These are phyloP conservation scores for Austrolebias charrua DNA, from an alignment of 2,797 vertebrate species.

Conservation along the genomic window DNA sequence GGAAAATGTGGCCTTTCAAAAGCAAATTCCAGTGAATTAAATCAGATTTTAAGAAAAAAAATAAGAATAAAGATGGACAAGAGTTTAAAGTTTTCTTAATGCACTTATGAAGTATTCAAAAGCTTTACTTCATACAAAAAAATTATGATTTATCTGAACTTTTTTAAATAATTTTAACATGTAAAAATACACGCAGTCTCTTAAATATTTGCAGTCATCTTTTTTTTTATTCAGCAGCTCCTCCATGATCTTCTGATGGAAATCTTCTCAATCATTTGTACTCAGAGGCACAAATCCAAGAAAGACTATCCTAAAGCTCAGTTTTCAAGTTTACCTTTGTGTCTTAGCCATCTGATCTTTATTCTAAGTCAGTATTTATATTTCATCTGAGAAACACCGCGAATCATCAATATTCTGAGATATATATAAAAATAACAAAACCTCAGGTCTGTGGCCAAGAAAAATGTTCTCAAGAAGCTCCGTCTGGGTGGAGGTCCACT, in stretches of 20 bases:
- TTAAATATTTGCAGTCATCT: too few relatives aligned
- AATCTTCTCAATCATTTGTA: too few relatives aligned
- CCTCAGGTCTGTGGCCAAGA: slow-evolving; percentile 40
- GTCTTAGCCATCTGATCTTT: slow-evolving; percentile 31
- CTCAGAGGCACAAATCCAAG: too few relatives aligned
- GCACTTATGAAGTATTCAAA: too few relatives aligned
- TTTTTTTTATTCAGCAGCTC: too few relatives aligned
- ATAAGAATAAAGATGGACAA: slow-evolving; percentile 34
- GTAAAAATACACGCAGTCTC: too few relatives aligned
- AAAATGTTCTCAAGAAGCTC: slow-evolving; percentile 27
- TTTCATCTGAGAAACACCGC: slow-evolving; percentile 22
- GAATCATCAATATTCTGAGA: slow-evolving; percentile 40
- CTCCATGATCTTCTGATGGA: too few relatives aligned
- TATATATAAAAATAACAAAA: slow-evolving; percentile 48
- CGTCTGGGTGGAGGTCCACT: slow-evolving; percentile 49
- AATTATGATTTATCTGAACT: too few relatives aligned
- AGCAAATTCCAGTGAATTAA: slow-evolving; percentile 40
- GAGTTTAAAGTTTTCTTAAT: slow-evolving; percentile 3
- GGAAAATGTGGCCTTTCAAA: slow-evolving; percentile 58
- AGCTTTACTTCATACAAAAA: too few relatives aligned
- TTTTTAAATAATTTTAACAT: too few relatives aligned
- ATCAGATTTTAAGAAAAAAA: neutral
- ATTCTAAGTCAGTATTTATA: slow-evolving; percentile 39
- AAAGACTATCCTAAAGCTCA: too few relatives aligned
- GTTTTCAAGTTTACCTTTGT: neutral